These are phyloP conservation scores for Nothocercus julius DNA, from an alignment of 2,113 vertebrate species.

Conservation along the genomic window DNA sequence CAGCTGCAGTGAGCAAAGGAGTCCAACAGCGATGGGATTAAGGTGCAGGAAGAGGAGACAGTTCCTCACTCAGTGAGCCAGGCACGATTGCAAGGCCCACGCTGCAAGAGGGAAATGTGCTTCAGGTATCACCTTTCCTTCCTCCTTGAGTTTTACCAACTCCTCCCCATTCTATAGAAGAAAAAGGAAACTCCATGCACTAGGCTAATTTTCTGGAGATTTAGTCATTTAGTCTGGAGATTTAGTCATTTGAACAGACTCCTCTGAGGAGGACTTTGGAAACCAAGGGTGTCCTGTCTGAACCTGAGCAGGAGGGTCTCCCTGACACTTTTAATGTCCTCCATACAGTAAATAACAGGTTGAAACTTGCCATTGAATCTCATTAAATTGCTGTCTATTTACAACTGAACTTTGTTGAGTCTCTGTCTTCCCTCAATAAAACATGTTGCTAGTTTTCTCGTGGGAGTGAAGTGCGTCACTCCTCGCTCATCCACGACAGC, in stretches of 20 bases:
- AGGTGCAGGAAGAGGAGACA: not conserved
- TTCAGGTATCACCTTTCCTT: not conserved
- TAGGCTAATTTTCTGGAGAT: not conserved
- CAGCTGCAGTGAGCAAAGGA: not conserved
- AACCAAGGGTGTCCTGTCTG: no score
- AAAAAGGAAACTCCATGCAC: rapidly evolving
- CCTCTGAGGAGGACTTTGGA: no score
- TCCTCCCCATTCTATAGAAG: not conserved
- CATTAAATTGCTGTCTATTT: no score
- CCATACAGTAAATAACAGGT: no score
- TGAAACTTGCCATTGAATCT: no score
- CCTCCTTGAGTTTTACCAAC: not conserved
- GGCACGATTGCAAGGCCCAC: not conserved
- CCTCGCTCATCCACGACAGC: no score
- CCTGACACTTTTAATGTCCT: no score
- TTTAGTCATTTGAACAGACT: not conserved
- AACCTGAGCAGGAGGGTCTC: no score
- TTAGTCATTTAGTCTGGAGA: not conserved
- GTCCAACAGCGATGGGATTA: rapidly evolving
- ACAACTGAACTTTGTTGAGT: no score
- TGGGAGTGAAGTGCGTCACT: no score
- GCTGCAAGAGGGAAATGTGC: not conserved
- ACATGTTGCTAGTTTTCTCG: no score
- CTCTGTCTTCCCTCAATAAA: no score
- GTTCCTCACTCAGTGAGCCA: not conserved